Percentiles rank a stretch among this genome's conserved stretches.
phyloP scores from a whole-genome alignment of 2,113 vertebrate species.

The Paratilapia polleni region DNA sequence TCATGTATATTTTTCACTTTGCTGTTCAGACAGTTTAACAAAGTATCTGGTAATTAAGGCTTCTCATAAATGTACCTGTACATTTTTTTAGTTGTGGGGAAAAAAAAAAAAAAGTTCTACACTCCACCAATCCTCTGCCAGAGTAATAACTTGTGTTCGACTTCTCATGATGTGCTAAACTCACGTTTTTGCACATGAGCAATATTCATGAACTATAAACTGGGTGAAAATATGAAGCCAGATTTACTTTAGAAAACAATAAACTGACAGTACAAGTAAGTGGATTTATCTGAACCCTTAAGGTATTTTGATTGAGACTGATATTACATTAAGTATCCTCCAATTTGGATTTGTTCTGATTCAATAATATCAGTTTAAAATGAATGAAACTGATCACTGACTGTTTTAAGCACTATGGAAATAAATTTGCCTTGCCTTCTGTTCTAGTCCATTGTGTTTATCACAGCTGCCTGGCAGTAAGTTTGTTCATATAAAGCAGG shows the following conservation, averaged over 20 bases:
- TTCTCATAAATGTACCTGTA: neutral
- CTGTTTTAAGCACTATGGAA: neutral
- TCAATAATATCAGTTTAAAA: neutral
- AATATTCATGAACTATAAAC: neutral
- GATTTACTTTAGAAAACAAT: constrained; percentile 1
- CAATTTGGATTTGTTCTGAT: neutral
- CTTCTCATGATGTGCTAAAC: neutral
- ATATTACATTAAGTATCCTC: neutral
- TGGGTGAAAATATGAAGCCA: neutral
- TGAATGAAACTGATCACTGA: neutral
- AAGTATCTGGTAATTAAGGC: neutral
- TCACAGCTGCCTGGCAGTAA: neutral
- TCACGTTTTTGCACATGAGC: neutral
- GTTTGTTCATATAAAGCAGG: neutral
- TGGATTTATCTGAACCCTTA: neutral
- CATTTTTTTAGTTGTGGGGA: neutral
- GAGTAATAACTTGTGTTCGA: neutral
- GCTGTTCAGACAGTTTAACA: neutral
- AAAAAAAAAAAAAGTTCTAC: neutral
- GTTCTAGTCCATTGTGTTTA: fast-evolving
- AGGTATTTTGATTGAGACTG: neutral
- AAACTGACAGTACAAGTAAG: neutral
- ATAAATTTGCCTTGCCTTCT: neutral
- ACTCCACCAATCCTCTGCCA: neutral
- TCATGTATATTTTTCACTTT: neutral